Conservation (phyloP, 2,888 invertebrate species). For the Caenorhabditis sinica region DNA sequence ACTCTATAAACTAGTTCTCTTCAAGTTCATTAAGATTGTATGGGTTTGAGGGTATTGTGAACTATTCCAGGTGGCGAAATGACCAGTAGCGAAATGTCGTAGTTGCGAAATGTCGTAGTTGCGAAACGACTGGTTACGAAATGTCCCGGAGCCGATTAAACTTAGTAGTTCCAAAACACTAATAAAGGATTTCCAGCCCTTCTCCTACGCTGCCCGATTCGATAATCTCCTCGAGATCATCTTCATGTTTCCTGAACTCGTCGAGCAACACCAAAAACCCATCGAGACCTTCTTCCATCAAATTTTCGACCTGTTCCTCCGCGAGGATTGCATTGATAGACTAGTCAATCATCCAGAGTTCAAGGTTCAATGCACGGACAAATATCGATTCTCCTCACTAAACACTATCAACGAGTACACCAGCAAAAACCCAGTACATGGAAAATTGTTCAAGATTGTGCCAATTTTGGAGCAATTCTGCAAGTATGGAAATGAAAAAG, state of each 20-base stretch:
- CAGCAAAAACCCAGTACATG: neutral
- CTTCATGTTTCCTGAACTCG: conserved; percentile 33
- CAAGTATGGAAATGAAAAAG: conserved; percentile 25
- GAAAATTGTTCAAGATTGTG: neutral
- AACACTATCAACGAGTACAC: conserved; percentile 19
- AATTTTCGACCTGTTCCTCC: conserved; percentile 23
- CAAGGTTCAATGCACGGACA: conserved; percentile 38
- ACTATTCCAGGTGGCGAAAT: too few relatives aligned
- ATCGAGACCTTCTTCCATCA: conserved; percentile 15
- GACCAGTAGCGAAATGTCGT: too few relatives aligned
- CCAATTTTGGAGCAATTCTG: conserved; percentile 21
- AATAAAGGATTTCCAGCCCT: conserved; percentile 1
- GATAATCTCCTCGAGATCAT: conserved; percentile 21
- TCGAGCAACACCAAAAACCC: neutral
- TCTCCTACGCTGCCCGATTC: neutral
- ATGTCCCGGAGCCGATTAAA: too few relatives aligned
- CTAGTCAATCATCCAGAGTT: neutral
- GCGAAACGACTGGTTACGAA: too few relatives aligned
- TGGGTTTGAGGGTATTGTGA: too few relatives aligned
- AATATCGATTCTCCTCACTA: conserved; percentile 19
- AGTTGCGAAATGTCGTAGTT: too few relatives aligned
- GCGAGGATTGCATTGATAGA: neutral
- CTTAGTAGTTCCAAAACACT: neutral
- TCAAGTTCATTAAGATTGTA: too few relatives aligned
- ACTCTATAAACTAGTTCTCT: too few relatives aligned